Evolutionary conservation across 2,888 invertebrate genomes (phyloP).

Genomic region (Poecilus cupreus): DNA sequence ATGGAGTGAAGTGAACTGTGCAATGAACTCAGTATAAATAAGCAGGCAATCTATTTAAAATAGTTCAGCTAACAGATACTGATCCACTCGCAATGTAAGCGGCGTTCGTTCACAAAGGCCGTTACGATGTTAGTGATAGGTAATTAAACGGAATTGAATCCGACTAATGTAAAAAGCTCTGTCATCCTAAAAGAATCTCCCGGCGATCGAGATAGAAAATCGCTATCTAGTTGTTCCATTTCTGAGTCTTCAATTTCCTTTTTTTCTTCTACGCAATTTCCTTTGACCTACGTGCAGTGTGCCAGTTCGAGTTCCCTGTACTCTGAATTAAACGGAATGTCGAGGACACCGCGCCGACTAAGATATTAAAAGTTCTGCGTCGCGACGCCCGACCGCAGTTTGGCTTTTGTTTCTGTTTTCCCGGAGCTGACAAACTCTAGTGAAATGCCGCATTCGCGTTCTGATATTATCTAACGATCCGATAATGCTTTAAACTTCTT

Average conservation of each 20-base stretch:
- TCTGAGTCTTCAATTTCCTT: slow-evolving; percentile 54
- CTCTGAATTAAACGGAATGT: slow-evolving; percentile 17
- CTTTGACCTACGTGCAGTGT: slow-evolving; percentile 52
- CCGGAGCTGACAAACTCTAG: neutral
- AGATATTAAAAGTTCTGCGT: slow-evolving; percentile 40
- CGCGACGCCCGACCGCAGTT: neutral
- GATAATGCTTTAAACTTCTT: slow-evolving; percentile 4
- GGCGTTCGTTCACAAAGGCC: neutral
- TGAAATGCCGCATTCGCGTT: too few species aligned
- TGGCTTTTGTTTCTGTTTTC: slow-evolving; percentile 8
- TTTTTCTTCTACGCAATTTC: slow-evolving; percentile 53
- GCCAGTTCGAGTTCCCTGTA: neutral
- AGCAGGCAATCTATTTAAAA: slow-evolving; percentile 25
- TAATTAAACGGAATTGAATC: slow-evolving; percentile 40
- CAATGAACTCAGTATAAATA: neutral
- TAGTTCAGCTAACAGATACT: neutral
- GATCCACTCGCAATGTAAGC: slow-evolving; percentile 12
- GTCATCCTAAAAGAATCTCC: slow-evolving; percentile 23
- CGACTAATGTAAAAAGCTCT: slow-evolving; percentile 34
- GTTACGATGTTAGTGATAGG: slow-evolving; percentile 37
- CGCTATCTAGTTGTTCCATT: slow-evolving; percentile 52
- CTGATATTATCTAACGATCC: slow-evolving; percentile 5
- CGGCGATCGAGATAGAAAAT: slow-evolving; percentile 38
- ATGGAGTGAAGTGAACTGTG: neutral
- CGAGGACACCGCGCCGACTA: neutral